phyloP scores from a whole-genome alignment of 2,797 vertebrate species.

The Poliocrania exsul region DNA sequence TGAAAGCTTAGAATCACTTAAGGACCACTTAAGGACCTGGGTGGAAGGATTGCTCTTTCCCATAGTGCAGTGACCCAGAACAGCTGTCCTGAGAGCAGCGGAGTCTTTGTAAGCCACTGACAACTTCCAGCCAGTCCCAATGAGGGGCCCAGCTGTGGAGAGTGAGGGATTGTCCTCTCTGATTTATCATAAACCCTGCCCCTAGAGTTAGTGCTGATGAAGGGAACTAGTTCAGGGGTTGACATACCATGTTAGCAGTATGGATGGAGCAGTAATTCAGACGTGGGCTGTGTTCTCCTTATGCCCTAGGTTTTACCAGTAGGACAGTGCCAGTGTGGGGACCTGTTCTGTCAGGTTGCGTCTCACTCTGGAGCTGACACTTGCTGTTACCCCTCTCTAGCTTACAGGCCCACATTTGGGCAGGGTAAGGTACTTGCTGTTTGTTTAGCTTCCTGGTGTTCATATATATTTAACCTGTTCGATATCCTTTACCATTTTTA shows the following conservation, averaged over 20 bases:
- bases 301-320: neutral
- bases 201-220: neutral
- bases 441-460: neutral
- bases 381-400: neutral
- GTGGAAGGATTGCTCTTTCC: neutral
- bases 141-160: neutral
- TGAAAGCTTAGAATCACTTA: neutral
- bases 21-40: neutral
- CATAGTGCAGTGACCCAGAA: neutral
- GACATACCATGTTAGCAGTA: neutral
- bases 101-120: neutral
- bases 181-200: neutral
- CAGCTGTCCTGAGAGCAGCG: neutral
- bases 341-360: neutral
- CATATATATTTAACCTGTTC: neutral
- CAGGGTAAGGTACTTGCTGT: neutral
- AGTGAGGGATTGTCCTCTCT: neutral
- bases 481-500: neutral
- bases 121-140: neutral
- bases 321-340: fast-evolving
- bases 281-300: neutral
- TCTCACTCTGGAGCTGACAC: neutral
- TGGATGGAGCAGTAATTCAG: neutral
- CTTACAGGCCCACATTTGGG: neutral
- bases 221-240: neutral